Base-by-base conservation (phyloP, 2,888 invertebrate genomes). In the Carcina quercana region DNA sequence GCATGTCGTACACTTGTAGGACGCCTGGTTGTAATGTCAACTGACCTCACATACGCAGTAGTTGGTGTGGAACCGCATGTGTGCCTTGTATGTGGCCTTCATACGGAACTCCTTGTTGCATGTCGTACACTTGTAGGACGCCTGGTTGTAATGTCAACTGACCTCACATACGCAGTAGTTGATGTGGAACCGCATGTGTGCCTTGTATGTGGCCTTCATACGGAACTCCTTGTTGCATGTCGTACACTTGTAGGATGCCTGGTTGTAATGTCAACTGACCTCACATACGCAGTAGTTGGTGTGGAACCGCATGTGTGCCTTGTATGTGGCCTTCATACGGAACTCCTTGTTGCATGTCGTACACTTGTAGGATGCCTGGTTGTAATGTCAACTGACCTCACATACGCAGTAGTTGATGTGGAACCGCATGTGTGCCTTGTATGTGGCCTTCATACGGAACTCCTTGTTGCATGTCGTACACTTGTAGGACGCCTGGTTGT, bases 131-230 rank as follows among this genome's bases (percentile, higher is more conserved):
- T 66, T 70, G 40, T 74, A 80, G 0, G 67, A 59, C n/a, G n/a
- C n/a, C n/a, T n/a, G n/a, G n/a, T n/a, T n/a, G n/a, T n/a, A 13
- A 14, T 3, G 13, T 11, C 11, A 14, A 25, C 57, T 44, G 11
- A 79, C 80, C 71, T 82, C 80, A 30, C 80, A 82, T 0, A 82
- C 71, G 29, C 78, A 79, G 45, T 67, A 80, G 31, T 75, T 71
- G 0, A 75, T 80, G 32, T 82, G 80, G 14, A 76, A 78, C 8
- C 80, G 38, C 55, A 76, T 58, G 8, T 82, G 80, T 0, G 80
- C 71, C 4, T 68, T 73, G 38, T 62, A 82, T 0, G 80, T 79
- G 0, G 75, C 67, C 29, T 73, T 76, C 78, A 80, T 76, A 0
- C 61, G 38, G 32, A 79, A 82, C 44, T 73, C 74, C 21, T 80